Conservation (phyloP, 2,113 vertebrate genomes). For the Puntigrus tetrazona region DNA sequence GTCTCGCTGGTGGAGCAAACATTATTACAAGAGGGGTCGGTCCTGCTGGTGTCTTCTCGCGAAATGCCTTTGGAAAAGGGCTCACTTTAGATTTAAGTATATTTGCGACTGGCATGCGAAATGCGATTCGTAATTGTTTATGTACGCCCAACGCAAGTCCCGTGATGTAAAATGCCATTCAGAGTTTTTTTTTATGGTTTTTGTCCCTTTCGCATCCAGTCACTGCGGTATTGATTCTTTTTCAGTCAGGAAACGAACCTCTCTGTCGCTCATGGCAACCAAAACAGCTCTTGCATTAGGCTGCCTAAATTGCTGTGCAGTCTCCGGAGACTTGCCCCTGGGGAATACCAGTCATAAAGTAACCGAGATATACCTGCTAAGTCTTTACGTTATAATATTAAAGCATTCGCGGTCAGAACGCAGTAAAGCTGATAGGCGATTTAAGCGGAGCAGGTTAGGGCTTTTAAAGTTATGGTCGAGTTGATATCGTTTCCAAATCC, state of each 20-base stretch:
- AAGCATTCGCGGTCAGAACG: background rate
- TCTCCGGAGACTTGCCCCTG: conserved; percentile 38
- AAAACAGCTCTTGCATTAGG: conserved; percentile 54
- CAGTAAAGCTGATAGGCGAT: background rate
- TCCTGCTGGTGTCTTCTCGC: background rate
- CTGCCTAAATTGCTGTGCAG: conserved; percentile 50
- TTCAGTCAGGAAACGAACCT: conserved; percentile 64
- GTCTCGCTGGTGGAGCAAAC: conserved; percentile 4
- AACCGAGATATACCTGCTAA: conserved; percentile 9
- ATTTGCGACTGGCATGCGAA: background rate
- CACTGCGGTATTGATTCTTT: conserved; percentile 71
- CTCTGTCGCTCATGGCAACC: conserved; percentile 76
- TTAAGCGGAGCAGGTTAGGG: background rate
- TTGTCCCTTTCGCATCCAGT: conserved; percentile 70
- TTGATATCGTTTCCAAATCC: background rate
- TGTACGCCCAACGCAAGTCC: background rate
- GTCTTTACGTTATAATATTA: background rate
- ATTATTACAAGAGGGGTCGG: background rate
- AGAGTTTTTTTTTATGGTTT: conserved; percentile 4
- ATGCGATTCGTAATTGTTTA: background rate
- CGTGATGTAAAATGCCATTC: background rate
- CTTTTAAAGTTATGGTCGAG: background rate
- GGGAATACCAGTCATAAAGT: conserved; percentile 52
- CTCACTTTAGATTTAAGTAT: background rate
- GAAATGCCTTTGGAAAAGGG: background rate